Evolutionary conservation across 2,797 vertebrate genomes (phyloP), one percentile per base, ranked within the genome.

Genomic region (Sebastes hubbsi): DNA sequence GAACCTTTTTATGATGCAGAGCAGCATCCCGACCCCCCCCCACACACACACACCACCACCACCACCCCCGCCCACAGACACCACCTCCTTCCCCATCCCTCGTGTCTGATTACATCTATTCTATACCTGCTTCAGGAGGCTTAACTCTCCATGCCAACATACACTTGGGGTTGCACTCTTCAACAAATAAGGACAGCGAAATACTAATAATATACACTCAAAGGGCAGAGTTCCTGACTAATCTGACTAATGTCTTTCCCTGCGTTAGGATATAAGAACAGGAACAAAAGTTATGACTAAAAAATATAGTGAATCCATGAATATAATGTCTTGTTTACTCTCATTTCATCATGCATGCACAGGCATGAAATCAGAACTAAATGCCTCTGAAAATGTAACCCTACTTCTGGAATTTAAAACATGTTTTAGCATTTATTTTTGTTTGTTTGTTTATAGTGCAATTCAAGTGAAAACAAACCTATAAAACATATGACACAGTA

Each of bases 1-100:
- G 73, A 89, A 85, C 79, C 91, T 90, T 92, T 88, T 95, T 94
- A 92, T 91, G 87, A 95, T 95, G 94, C 92, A 89, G 88, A 86
- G 83, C 85, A 87, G 87, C 77, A 58, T 81, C 78, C 77, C 73
- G 18, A 83, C 80, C 75, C 62, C 59, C 62, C 63, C 69, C 29
- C 29, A 6, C 29, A 49, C 14, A 16, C 16, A n/a, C n/a, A n/a
- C 22, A 27, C 71, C 89, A 86, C 81, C 66, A 63, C 77, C 74
- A 69, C 85, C 86, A 84, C 90, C 59, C 68, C 62, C 55, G 14
- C 67, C 55, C 55, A 84, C 90, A 87, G 82, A 79, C 67, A 66
- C 77, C 74, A 69, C 85, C 84, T 80, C 80, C 91, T 83, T 87
- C 86, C 81, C 63, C 88, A 84, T 84, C 81, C 85, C 82, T 83